Evolutionary conservation across 2,888 invertebrate species (phyloP).

Genomic region (Athalia cordata): DNA sequence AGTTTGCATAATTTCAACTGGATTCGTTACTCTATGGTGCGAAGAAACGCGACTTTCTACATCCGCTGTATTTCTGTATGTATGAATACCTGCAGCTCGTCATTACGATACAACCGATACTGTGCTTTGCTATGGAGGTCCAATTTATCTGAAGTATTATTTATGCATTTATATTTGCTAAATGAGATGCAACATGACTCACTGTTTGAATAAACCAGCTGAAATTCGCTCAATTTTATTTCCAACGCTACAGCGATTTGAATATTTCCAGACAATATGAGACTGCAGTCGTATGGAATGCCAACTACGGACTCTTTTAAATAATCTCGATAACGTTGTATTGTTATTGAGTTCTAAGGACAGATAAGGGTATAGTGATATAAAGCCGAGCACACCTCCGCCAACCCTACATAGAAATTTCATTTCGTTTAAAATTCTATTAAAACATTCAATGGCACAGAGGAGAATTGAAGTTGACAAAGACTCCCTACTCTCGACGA

Average conservation of each 20-base stretch:
- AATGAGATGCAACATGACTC: not conserved
- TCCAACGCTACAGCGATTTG: not conserved
- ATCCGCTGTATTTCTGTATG: too few species aligned
- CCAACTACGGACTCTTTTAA: conserved; percentile 4
- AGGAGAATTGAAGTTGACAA: conserved; percentile 35
- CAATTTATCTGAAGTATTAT: conserved; percentile 19
- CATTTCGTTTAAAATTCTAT: conserved; percentile 40
- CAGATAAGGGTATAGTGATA: not conserved
- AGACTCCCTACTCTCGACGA: conserved; percentile 16
- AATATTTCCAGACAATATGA: not conserved
- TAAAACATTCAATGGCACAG: conserved; percentile 22
- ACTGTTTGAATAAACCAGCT: not conserved
- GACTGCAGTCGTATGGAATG: not conserved
- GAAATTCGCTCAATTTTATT: not conserved
- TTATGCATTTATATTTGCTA: not conserved
- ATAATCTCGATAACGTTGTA: conserved; percentile 10
- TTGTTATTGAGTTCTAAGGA: not conserved
- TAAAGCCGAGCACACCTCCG: not conserved
- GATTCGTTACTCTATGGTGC: conserved; percentile 19
- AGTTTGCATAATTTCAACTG: conserved; percentile 22
- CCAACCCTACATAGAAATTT: conserved; percentile 8
- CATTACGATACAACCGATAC: conserved; percentile 21
- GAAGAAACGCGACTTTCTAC: too few species aligned
- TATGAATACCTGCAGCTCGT: conserved; percentile 28
- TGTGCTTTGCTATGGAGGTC: not conserved